Evolutionary conservation across 1,140 invertebrate species (phyloP).

Genomic region (Oppia nitens): DNA sequence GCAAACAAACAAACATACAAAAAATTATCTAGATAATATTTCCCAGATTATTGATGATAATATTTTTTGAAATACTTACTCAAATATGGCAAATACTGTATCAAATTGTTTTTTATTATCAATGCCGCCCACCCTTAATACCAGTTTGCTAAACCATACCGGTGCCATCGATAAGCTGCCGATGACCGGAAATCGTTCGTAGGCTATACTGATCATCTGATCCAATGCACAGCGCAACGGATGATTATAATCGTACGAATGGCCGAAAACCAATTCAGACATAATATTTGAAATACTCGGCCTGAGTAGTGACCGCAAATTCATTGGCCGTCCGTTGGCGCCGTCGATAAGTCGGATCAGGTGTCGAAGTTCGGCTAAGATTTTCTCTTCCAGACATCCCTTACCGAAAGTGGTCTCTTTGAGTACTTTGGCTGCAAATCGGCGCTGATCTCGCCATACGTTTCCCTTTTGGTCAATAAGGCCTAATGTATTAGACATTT

Average conservation of each 20-base stretch:
- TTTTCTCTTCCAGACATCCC: constrained; percentile 40
- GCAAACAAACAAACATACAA: no score
- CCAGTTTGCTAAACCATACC: background rate
- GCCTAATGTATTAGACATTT: background rate
- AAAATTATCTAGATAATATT: no score
- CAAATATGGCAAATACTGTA: background rate
- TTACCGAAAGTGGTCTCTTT: constrained; percentile 54
- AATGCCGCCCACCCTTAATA: constrained; percentile 8
- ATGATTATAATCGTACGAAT: constrained; percentile 16
- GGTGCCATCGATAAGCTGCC: constrained; percentile 5
- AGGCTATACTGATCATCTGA: background rate
- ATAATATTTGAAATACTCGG: constrained; percentile 20
- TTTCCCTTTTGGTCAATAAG: constrained; percentile 30
- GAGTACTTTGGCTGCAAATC: constrained; percentile 50
- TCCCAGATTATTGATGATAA: no score
- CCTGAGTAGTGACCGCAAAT: constrained; percentile 10
- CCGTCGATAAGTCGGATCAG: constrained; percentile 15
- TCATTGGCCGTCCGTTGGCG: background rate
- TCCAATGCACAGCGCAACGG: constrained; percentile 11
- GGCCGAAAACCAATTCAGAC: constrained; percentile 16
- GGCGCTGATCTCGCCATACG: constrained; percentile 52
- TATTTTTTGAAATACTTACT: background rate
- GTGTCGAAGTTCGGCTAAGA: constrained; percentile 17
- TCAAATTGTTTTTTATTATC: background rate
- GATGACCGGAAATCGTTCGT: background rate